A percentile compares a stretch with the other conserved stretches of the same genome.
Conservation (phyloP, 2,888 invertebrate genomes). For the Noctuana brunneofusca region DNA sequence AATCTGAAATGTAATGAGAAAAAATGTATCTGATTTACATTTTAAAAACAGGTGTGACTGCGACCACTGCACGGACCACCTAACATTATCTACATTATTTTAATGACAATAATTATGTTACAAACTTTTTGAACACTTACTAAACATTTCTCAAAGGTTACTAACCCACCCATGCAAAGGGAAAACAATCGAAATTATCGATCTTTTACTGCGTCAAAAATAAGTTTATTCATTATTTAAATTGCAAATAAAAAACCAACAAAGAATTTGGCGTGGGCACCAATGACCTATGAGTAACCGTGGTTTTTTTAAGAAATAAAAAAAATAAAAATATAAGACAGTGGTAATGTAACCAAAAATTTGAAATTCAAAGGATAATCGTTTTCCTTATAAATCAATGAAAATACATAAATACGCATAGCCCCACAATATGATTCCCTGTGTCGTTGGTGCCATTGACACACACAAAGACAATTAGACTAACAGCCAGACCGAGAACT, state of each 20-base stretch:
- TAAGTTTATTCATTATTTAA: slow-evolving; percentile 34
- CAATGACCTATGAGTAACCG: slow-evolving; percentile 77
- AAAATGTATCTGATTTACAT: too few relatives aligned
- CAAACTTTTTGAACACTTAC: too few relatives aligned
- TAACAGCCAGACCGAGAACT: too few relatives aligned
- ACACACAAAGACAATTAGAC: too few relatives aligned
- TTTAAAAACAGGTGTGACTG: too few relatives aligned
- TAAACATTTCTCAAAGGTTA: background rate
- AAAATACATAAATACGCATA: too few relatives aligned
- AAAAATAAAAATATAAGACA: slow-evolving; percentile 36
- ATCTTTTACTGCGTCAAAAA: slow-evolving; percentile 22
- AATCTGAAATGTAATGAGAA: too few relatives aligned
- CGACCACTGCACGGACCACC: too few relatives aligned
- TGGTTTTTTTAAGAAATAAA: slow-evolving; percentile 48
- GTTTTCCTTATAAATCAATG: background rate
- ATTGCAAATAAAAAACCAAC: slow-evolving; percentile 39
- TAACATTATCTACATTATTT: too few relatives aligned
- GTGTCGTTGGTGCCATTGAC: too few relatives aligned
- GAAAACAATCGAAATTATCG: slow-evolving; percentile 1
- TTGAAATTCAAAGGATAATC: background rate
- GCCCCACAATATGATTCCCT: too few relatives aligned
- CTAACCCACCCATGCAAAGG: background rate
- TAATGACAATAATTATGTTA: too few relatives aligned
- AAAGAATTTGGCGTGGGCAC: slow-evolving; percentile 58
- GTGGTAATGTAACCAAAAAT: slow-evolving; percentile 31